phyloP scores from a whole-genome alignment of 2,888 invertebrate genomes.

The Macrophya alboannulata region DNA sequence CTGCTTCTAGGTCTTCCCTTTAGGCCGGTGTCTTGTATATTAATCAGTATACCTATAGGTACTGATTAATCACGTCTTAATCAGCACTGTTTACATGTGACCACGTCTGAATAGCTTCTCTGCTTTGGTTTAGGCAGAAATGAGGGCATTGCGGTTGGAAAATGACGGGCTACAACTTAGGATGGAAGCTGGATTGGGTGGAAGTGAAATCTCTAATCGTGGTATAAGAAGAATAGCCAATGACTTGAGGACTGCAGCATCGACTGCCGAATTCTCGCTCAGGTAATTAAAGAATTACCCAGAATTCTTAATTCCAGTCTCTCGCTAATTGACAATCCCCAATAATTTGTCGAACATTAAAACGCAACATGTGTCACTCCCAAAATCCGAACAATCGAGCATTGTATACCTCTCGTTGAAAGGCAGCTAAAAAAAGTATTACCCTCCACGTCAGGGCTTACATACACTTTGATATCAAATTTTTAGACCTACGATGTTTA shows the following conservation, averaged over 20 bases:
- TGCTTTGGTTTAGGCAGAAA: constrained; percentile 79
- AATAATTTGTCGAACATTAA: background rate
- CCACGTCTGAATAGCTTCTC: constrained; percentile 46
- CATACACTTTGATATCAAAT: background rate
- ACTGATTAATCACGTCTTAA: constrained; percentile 38
- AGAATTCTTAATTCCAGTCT: background rate
- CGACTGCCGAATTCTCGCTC: constrained; percentile 85
- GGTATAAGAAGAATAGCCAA: constrained; percentile 82
- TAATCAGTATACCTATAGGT: constrained; percentile 34
- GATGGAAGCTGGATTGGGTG: constrained; percentile 80
- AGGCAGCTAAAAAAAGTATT: background rate
- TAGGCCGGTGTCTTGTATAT: constrained; percentile 43
- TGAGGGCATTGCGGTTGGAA: constrained; percentile 81
- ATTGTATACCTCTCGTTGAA: background rate
- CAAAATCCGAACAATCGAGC: background rate
- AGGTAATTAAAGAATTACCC: constrained; percentile 79
- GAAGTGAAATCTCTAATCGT: constrained; percentile 69
- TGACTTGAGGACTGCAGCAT: constrained; percentile 84
- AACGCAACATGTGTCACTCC: background rate
- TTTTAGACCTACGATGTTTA: background rate
- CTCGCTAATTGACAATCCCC: background rate
- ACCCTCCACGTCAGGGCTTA: background rate
- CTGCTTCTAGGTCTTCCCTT: constrained; percentile 42
- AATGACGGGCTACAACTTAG: constrained; percentile 81
- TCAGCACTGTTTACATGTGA: constrained; percentile 40